These are phyloP conservation scores for Aethes cnicana DNA, from an alignment of 2,888 invertebrate species.

Conservation along the genomic window DNA sequence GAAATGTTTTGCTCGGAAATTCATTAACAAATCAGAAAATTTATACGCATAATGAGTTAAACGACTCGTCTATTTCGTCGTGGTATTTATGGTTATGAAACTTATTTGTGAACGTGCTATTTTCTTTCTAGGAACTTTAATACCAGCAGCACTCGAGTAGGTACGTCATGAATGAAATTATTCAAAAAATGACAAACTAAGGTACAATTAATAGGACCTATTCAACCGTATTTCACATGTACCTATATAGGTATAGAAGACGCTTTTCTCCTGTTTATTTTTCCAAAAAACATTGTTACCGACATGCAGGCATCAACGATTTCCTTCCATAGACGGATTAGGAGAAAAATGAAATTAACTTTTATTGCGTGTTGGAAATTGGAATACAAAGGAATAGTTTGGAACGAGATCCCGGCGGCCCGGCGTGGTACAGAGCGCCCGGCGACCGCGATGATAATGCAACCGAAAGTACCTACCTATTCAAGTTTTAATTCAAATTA, in stretches of 20 bases:
- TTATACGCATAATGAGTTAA: not conserved
- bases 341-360: slow-evolving; percentile 58
- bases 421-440: slow-evolving; percentile 13
- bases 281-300: too few relatives aligned
- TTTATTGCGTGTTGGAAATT: slow-evolving; percentile 47
- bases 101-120: too few relatives aligned
- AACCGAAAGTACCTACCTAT: slow-evolving; percentile 27
- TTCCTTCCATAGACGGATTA: slow-evolving; percentile 48
- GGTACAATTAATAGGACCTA: too few relatives aligned
- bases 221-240: too few relatives aligned
- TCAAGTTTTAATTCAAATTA: slow-evolving; percentile 30
- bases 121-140: too few relatives aligned
- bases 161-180: too few relatives aligned
- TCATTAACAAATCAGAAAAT: not conserved
- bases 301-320: slow-evolving; percentile 40
- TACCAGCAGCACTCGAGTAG: too few relatives aligned
- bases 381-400: slow-evolving; percentile 67
- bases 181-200: too few relatives aligned
- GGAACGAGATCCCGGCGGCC: slow-evolving; percentile 53
- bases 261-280: too few relatives aligned
- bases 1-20: slow-evolving; percentile 4
- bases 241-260: too few relatives aligned
- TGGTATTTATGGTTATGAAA: too few relatives aligned
- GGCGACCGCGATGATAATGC: slow-evolving; percentile 25
- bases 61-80: too few relatives aligned